Evolutionary conservation across 2,113 vertebrate genomes (phyloP), one percentile per base, ranked within the genome.

Genomic region (Thomomys bottae): DNA sequence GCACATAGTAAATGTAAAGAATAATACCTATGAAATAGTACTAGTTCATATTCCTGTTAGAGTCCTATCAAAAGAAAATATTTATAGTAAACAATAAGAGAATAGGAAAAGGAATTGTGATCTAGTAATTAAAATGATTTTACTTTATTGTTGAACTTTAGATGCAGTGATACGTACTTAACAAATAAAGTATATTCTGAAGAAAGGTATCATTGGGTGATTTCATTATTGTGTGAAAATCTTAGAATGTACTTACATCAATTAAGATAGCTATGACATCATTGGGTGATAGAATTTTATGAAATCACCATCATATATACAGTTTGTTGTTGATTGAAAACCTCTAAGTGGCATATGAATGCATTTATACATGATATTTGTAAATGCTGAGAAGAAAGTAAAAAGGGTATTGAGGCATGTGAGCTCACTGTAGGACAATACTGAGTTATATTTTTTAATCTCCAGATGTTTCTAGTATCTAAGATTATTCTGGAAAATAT

Each of bases 101-200:
- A 34, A 79, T n/a, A 61, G 24, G 11, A 83, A 11, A 79, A 8
- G 36, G 24, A 72, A 78, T 26, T 57, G 38, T 82, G 17, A 91
- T 68, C 30, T 90, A 66, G 38, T 40, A 76, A 45, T 24, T 10
- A 7, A 57, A 66, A 72, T 57, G 3, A 82, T 78, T 72, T 73
- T 68, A 73, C 87, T 68, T 87, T 59, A 67, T 89, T 68, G 7
- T 86, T 83, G 66, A 85, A 26, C 11, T 34, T 91, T 63, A 81
- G 67, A 85, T 81, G 30, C 15, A 75, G 34, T 15, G 23, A 49
- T 38, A 30, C 45, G 68, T 38, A 15, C 36, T 71, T 63, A 76
- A 40, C 21, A 32, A 32, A 67, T 18, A 71, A 24, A 30, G 49
- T 90, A 32, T 38, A 14, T 64, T 40, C 61, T 82, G 49, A 40